phyloP scores from a whole-genome alignment of 2,797 vertebrate species.

The Taeniopygia guttata region DNA sequence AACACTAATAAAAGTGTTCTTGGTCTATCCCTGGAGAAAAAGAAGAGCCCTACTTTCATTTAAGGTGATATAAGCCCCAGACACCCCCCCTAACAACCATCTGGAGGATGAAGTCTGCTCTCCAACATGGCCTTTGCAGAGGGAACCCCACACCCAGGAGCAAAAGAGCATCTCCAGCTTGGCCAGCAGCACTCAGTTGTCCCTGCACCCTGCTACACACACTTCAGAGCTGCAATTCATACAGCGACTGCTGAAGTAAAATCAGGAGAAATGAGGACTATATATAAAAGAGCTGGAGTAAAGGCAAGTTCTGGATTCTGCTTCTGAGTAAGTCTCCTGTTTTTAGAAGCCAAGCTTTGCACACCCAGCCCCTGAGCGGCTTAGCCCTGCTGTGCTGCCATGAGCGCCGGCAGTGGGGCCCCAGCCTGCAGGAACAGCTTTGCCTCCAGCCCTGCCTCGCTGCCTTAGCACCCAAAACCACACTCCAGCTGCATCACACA shows the following conservation, averaged over 20 bases:
- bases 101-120: neutral
- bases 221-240: neutral
- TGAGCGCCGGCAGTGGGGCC: neutral
- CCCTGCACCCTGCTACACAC: neutral
- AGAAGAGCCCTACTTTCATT: neutral
- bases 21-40: neutral
- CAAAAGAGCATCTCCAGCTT: neutral
- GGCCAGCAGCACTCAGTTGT: neutral
- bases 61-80: neutral
- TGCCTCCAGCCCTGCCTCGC: neutral
- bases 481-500: neutral
- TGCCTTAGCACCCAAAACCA: neutral
- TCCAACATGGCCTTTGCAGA: neutral
- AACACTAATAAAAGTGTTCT: neutral
- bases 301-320: neutral
- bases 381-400: neutral
- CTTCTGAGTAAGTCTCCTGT: constrained; percentile 47
- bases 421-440: neutral
- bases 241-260: constrained; percentile 18
- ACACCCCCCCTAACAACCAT: accelerated
- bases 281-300: neutral
- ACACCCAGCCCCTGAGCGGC: neutral
- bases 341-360: neutral
- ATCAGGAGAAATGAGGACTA: neutral
- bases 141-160: neutral